Base-by-base conservation (phyloP, 2,888 invertebrate species). In the Tridacna crocea region DNA sequence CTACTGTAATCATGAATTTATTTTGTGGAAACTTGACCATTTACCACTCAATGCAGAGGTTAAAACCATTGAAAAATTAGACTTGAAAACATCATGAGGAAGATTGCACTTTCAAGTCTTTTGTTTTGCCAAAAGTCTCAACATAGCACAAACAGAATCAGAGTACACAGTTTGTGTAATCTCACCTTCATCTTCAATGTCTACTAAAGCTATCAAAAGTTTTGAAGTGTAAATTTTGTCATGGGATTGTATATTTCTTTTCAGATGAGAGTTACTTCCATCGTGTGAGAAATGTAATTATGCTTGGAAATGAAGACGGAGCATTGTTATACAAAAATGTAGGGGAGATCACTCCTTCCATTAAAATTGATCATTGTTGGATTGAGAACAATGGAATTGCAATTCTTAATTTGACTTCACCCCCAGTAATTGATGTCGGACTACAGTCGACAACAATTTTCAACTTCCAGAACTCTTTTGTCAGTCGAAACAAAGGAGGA, bases 341-440 rank as follows among this genome's bases (percentile, higher is more conserved):
- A 0, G 99, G 99, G 0, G 99, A 99, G 95, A 97, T 98, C 0
- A 98, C 98, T 90, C 99, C 99, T 0, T 90, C 93, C 6, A 75
- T 99, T 17, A 97, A 98, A 0, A 95, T 99, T 0, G 97, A 97
- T 84, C 96, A 97, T 88, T 99, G 98, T 94, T 97, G 97, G 92
- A 96, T 99, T 85, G 96, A 96, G 63, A 95, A 96, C 78, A 99
- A 99, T 94, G 99, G 99, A 79, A 95, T 96, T 17, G 97, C 97
- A 90, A 95, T 99, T 46, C 98, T 98, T 92, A 99, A 99, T 94
- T 98, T 99, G 91, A 98, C 98, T 0, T 91, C 93, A 96, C 98
- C 4, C 97, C 98, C 92, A 96, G 96, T 90, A 96, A 97, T n/a
- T 12, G 96, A 96, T 91, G 95, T 99, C 84, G 98, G 99, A 92